Base-by-base conservation (phyloP, 2,888 invertebrate genomes). In the Ophonus ardosiacus region DNA sequence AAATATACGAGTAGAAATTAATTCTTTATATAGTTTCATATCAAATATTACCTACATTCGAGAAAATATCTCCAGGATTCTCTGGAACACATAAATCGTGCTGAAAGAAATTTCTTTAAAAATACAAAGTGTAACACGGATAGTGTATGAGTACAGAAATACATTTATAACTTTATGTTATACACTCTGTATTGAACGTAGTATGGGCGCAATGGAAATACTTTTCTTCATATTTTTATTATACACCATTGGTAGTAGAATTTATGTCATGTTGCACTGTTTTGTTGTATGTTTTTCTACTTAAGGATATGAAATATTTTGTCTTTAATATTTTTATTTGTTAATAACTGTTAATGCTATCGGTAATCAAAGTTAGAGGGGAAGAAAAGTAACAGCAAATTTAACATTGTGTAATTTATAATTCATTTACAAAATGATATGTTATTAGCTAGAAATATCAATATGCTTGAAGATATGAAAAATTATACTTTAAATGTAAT, bases 1-100 rank as follows among this genome's bases (percentile, higher is more conserved):
- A 31, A 78, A 78, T 78, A 56, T 78, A 78, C 31, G 13, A 31
- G 21, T 0, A 13, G 21, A 24, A 57, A 7, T 57, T 63, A 81
- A 81, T 63, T 59, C 59, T 80, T 80, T 31, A 38, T 80, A 31
- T 24, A 21, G 61, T 80, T 56, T 80, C 59, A 78, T 31, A 63
- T 81, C 63, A 63, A 21, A 18, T 43, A 17, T 24, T 21, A 68
- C 68, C 13, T 31, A 68, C 68, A 38, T 31, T 18, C 24, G 10
- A 21, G 43, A 63, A 21, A 63, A 81, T 63, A 17, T 43, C 63
- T 81, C 63, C 63, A 13, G 63, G 63, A 40, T 43, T 40, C 63
- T 21, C 51, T 65, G 43, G 43, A 43, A 65, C 7, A 31, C 15
- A 78, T 81, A 65, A 80, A 80, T 80, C 31, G 24, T 38, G 79